Base-by-base conservation (phyloP, 1,140 invertebrate species). In the Eufriesea mexicana region DNA sequence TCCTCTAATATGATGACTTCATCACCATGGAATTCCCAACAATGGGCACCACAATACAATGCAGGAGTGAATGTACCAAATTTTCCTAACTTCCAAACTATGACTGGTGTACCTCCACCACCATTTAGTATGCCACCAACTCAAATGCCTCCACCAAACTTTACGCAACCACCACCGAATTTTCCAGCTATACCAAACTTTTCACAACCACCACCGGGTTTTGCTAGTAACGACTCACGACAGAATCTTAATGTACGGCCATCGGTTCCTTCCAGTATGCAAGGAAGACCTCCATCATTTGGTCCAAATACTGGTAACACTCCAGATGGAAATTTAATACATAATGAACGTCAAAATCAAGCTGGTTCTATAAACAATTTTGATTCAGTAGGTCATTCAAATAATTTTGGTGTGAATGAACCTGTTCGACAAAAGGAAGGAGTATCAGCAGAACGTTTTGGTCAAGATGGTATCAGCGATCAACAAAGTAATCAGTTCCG, bases 21-120 rank as follows among this genome's bases (percentile, higher is more conserved):
- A 82, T 61, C 92, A 45, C 79, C 89, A 67, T 94, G 93, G 93
- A 90, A 89, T 62, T 89, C 90, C 28, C 92, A 92, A 42, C 93
- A 94, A 66, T 94, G 93, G 93, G 80, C 86, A 18, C 84, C 88
- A 12, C 93, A 93, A 51, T 94, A 93, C 42, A 94, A 91, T 84
- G 67, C 91, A 14, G 84, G 84, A 62, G 90, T 91, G 81, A 85
- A 83, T 77, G 35, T 59, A 8, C 42, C 87, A 23, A 62, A 42
- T 54, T 71, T 78, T 5, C 45, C 67, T 1, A 66, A 74, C 64
- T 89, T 87, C 45, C 87, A 87, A 73, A 51, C 79, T 20, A 62
- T 70, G 47, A 61, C 75, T 6, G 71, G 67, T n/a, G 62, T 79
- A 25, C 61, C 81, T 59, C 61, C 74, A 25, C 47, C 28, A 18